Evolutionary conservation across 2,113 vertebrate genomes (phyloP).

Genomic region (Danionella cerebrum): DNA sequence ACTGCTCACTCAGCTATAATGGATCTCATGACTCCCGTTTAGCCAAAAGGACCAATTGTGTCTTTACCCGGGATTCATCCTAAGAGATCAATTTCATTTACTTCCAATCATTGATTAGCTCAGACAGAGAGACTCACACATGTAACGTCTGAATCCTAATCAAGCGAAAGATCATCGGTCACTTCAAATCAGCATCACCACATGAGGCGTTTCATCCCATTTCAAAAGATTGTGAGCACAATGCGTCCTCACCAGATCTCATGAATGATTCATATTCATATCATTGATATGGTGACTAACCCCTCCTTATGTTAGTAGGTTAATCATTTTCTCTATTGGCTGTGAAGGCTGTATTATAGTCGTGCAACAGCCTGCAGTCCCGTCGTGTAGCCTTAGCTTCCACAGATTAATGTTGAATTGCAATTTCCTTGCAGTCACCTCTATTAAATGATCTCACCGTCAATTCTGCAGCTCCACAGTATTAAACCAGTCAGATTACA

Average conservation of each 20-base stretch:
- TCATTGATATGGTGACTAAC: neutral
- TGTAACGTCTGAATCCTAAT: slow-evolving; percentile 1
- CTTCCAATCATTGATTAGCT: neutral
- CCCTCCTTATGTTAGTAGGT: neutral
- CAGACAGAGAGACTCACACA: neutral
- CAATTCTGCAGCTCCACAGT: slow-evolving; percentile 45
- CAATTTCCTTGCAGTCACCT: slow-evolving; percentile 41
- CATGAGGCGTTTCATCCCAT: neutral
- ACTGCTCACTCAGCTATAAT: slow-evolving; percentile 50
- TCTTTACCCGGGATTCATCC: slow-evolving; percentile 1
- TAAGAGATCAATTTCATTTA: slow-evolving; percentile 15
- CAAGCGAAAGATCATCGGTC: slow-evolving; percentile 1
- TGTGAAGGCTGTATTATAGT: neutral
- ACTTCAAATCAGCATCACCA: neutral
- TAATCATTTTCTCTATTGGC: neutral
- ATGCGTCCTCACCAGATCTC: neutral
- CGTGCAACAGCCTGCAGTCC: neutral
- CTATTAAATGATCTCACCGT: slow-evolving; percentile 54
- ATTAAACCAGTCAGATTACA: slow-evolving; percentile 54
- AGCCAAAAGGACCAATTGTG: slow-evolving; percentile 5
- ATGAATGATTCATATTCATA: neutral
- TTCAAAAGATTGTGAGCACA: neutral
- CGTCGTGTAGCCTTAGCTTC: slow-evolving; percentile 15
- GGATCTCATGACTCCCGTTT: slow-evolving; percentile 36
- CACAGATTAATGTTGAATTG: slow-evolving; percentile 45